Base-by-base conservation (phyloP, 2,888 invertebrate species). In the Cephus nigrinus region DNA sequence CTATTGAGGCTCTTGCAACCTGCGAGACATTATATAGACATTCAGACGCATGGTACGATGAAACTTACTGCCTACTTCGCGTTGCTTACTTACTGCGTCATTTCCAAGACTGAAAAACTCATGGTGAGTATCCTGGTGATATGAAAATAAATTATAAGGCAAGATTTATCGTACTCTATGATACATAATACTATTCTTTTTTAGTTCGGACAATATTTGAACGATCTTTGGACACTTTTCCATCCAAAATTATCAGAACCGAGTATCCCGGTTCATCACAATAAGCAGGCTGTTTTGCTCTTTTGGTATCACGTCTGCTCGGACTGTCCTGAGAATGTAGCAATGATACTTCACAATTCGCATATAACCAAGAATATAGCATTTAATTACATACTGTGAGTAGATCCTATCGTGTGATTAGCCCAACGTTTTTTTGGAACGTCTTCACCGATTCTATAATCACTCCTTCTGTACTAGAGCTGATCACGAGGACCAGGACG, bases 401-500 rank as follows among this genome's bases (percentile, higher is more conserved):
- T 71, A 71, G 0, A 55, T 55, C 12, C 72, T 11, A 72, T 23
- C 12, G 1, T 23, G 11, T 12, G 15, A 72, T 72, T 23, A 31
- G 11, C 5, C 34, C 3, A 11, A 23, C 23, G 30, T 71, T 30
- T 71, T 4, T 23, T 9, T 15, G 12, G 9, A 31, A 71, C 3
- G 4, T 33, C 1, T 11, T 71, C 32, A 3, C 32, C 71, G 5
- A 69, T 15, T 30, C 30, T 33, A 71, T 23, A 9, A 55, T 55
- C 23, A 30, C 75, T 80, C 81, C 75, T 75, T 36, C 40, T 68
- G 69, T 71, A 82, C 79, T 81, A 98, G 98, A 81, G 98, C 98
- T 83, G 98, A 98, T 93, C 98, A 98, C 91, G 98, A 98, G 85
- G 98, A 98, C 92, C 97, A 98, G 88, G 98, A 98, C 89, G 98